These are phyloP conservation scores for Polylopha cassiicola DNA, from an alignment of 2,888 invertebrate species.

Conservation along the genomic window DNA sequence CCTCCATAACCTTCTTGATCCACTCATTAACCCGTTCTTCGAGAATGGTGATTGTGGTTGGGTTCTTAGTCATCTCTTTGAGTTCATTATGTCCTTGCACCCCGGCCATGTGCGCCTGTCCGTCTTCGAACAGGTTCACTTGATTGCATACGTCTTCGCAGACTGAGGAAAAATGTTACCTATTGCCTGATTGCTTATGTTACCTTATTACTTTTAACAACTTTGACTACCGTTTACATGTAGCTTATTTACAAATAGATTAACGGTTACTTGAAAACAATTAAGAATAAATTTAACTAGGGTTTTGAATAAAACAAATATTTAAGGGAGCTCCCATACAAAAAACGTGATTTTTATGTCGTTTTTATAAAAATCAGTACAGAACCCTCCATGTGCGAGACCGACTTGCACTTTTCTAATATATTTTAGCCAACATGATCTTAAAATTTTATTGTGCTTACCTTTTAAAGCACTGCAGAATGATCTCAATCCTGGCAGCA, in stretches of 20 bases:
- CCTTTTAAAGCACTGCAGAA: conserved; percentile 94
- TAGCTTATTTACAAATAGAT: no score
- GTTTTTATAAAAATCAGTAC: no score
- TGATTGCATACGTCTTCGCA: conserved; percentile 91
- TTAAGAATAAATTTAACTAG: neutral
- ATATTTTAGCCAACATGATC: no score
- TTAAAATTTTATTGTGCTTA: conserved; percentile 31
- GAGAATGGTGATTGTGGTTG: conserved; percentile 79
- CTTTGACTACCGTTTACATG: no score
- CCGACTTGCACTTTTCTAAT: no score
- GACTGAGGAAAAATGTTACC: conserved; percentile 60
- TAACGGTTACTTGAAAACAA: no score
- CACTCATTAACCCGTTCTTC: conserved; percentile 87
- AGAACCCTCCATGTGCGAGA: no score
- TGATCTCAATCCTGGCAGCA: conserved; percentile 88
- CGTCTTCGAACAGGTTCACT: conserved; percentile 87
- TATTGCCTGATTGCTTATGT: no score
- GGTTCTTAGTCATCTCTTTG: conserved; percentile 82
- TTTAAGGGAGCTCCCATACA: no score
- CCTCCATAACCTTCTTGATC: conserved; percentile 88
- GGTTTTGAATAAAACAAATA: no score
- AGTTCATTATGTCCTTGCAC: conserved; percentile 81
- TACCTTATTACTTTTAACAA: no score
- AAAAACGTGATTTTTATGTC: no score
- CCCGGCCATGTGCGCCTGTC: conserved; percentile 78